These are phyloP conservation scores for Drosophila antonietae DNA, from an alignment of 2,888 invertebrate genomes.

Conservation along the genomic window DNA sequence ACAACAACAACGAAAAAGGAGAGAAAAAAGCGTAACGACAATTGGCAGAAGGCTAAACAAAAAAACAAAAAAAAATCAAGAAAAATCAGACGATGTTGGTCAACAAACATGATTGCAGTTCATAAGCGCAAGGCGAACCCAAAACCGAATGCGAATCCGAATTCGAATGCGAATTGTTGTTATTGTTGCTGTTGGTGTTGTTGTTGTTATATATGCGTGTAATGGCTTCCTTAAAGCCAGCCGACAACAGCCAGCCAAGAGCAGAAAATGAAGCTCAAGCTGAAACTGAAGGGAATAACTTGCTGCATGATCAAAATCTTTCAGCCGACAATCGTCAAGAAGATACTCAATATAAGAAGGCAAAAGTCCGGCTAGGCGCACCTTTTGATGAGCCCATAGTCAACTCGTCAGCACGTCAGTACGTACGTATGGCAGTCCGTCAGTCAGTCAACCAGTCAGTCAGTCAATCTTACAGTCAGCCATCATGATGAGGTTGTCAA, in stretches of 20 bases:
- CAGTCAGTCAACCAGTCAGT: conserved; percentile 12
- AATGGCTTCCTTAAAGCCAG: conserved; percentile 78
- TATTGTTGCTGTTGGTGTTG: conserved; percentile 31
- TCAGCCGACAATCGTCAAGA: conserved; percentile 57
- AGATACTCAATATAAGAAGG: conserved; percentile 48
- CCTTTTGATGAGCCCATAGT: conserved; percentile 46
- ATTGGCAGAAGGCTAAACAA: conserved; percentile 38
- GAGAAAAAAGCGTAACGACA: conserved; percentile 61
- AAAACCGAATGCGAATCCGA: conserved; percentile 33
- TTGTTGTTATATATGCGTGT: conserved; percentile 70
- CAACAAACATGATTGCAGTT: conserved; percentile 68
- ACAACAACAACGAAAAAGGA: conserved; percentile 29
- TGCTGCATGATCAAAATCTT: conserved; percentile 71
- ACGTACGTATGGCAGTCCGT: neutral
- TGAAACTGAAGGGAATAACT: conserved; percentile 27
- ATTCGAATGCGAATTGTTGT: conserved; percentile 48
- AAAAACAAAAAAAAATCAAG: neutral
- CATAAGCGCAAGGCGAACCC: conserved; percentile 59
- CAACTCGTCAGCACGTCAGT: conserved; percentile 12
- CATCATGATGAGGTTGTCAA: conserved; percentile 73
- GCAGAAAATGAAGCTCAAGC: conserved; percentile 21
- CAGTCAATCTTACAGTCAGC: conserved; percentile 25
- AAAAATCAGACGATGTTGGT: conserved; percentile 28
- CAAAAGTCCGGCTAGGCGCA: conserved; percentile 32
- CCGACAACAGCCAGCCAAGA: conserved; percentile 33